Percentiles rank a stretch among this genome's conserved stretches.
phyloP scores from a whole-genome alignment of 1,140 invertebrate genomes.

The Varroa destructor region DNA sequence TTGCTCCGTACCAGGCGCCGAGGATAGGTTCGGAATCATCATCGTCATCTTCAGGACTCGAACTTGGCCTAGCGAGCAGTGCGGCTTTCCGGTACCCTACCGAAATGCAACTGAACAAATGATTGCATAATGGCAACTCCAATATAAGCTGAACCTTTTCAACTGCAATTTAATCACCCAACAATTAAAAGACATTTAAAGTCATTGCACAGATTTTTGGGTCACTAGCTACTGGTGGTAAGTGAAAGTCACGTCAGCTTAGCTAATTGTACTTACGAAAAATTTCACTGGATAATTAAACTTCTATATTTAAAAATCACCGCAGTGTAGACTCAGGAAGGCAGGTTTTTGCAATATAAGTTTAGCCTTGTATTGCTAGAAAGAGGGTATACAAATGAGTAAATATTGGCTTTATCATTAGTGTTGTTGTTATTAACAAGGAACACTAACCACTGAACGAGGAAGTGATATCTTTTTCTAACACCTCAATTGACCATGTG shows the following conservation, averaged over 20 bases:
- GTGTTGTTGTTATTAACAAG: background rate
- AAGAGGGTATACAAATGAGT: background rate
- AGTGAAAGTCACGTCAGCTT: background rate
- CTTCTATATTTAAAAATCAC: background rate
- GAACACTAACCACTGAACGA: background rate
- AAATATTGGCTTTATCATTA: background rate
- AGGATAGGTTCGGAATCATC: conserved; percentile 80
- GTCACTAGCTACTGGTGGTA: background rate
- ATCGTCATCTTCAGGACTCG: conserved; percentile 37
- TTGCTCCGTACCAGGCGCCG: conserved; percentile 78
- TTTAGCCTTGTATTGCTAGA: background rate
- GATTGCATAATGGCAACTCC: background rate
- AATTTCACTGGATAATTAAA: background rate
- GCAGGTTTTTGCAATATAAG: too few species aligned
- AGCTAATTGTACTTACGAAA: background rate
- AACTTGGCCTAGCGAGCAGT: background rate
- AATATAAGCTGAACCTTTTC: conserved; percentile 6
- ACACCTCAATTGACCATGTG: background rate
- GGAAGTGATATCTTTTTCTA: conserved; percentile 14
- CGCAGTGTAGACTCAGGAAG: too few species aligned
- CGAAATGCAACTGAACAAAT: conserved; percentile 1
- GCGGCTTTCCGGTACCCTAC: conserved; percentile 14
- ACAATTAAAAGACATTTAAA: background rate
- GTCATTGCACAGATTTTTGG: background rate
- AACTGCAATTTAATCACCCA: background rate